A percentile compares a stretch with the other conserved stretches of the same genome.
These are phyloP conservation scores for Hippopotamus amphibius DNA, from an alignment of 2,113 vertebrate genomes.

Conservation along the genomic window DNA sequence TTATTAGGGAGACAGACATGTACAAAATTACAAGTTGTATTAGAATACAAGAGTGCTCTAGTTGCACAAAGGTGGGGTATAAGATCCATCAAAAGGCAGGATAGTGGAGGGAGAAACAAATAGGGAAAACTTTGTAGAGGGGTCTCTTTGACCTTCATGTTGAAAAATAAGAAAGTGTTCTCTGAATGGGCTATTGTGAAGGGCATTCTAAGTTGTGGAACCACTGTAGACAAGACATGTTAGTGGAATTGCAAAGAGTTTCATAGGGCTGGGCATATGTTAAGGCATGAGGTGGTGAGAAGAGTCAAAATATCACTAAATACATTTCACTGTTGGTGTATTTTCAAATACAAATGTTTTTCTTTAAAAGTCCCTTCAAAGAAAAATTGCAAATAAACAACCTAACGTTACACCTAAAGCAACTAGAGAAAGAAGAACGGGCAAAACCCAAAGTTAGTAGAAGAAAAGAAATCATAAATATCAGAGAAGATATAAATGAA, in stretches of 20 bases:
- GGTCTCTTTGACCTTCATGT: background rate
- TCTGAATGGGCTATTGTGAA: background rate
- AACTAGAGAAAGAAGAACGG: background rate
- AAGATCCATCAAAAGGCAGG: background rate
- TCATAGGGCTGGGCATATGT: background rate
- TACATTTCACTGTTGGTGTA: background rate
- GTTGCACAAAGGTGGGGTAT: accelerated
- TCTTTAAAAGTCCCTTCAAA: background rate
- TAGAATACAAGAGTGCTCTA: background rate
- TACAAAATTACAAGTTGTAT: background rate
- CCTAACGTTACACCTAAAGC: background rate
- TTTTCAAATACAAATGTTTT: constrained; percentile 38
- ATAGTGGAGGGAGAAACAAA: background rate
- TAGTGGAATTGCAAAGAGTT: background rate
- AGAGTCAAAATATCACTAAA: background rate
- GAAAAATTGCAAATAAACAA: background rate
- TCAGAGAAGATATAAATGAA: background rate
- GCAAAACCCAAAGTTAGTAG: background rate
- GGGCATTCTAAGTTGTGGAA: background rate
- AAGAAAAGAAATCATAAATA: background rate
- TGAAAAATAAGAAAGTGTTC: background rate
- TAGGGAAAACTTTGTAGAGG: background rate
- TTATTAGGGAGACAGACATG: background rate
- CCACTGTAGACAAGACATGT: background rate
- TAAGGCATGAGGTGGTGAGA: background rate